A percentile compares a stretch with the other conserved stretches of the same genome.
Evolutionary conservation across 2,888 invertebrate genomes (phyloP).

Genomic region (Stenichneumon culpator): DNA sequence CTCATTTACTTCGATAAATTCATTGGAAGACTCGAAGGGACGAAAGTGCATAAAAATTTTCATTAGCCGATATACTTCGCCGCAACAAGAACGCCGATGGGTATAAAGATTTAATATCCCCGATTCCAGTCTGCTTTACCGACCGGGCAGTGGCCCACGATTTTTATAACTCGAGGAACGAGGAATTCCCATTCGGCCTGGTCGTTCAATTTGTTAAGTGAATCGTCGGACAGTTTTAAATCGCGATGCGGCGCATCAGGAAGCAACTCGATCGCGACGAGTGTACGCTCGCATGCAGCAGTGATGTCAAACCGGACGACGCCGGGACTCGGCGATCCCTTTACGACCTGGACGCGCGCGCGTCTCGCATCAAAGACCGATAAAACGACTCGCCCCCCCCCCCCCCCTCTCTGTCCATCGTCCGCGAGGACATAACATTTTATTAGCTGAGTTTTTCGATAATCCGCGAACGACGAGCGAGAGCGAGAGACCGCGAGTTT

Average conservation of each 20-base stretch:
- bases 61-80: background rate
- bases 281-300: constrained; percentile 7
- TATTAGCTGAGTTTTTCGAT: constrained; percentile 72
- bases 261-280: constrained; percentile 55
- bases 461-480: constrained; percentile 59
- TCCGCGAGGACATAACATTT: constrained; percentile 66
- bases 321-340: constrained; percentile 41
- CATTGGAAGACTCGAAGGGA: too few species aligned
- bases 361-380: constrained; percentile 64
- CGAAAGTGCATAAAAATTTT: background rate
- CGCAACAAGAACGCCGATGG: background rate
- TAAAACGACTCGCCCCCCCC: constrained; percentile 59
- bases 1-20: too few species aligned
- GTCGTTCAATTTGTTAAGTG: constrained; percentile 65
- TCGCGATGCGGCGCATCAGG: constrained; percentile 50
- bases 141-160: background rate
- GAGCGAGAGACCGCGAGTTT: constrained; percentile 45
- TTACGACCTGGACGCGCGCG: constrained; percentile 63
- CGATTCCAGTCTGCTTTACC: background rate
- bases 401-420: constrained; percentile 30
- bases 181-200: constrained; percentile 36
- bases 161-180: constrained; percentile 38
- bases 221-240: constrained; percentile 66
- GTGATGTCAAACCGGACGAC: constrained; percentile 54
- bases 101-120: background rate